Evolutionary conservation across 1,140 invertebrate genomes (phyloP), one percentile per base, ranked within the genome.

Genomic region (Psilanteris sp.): DNA sequence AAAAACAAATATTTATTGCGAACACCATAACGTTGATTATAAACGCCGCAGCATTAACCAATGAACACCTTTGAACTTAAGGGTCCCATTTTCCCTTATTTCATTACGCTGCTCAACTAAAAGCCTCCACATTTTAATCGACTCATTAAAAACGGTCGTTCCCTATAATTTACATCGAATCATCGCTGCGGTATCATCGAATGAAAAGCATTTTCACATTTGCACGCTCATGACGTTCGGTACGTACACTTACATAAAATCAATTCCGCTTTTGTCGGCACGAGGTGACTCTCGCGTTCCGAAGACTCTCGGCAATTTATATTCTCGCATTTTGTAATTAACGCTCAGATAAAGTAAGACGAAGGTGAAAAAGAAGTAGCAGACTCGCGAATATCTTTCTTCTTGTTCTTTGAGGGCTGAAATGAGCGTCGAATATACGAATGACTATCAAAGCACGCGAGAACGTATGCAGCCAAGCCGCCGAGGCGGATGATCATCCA

Each of bases 321-420:
- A 80, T 87, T 83, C 82, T 82, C 83, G 81, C 80, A 78, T 85
- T 86, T 83, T 81, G 83, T 84, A 86, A 87, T 88, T 87, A 87
- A 87, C 81, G 80, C 83, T 68, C 70, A 64, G 71, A 36, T 71
- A 81, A 80, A 80, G 83, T 80, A 81, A 79, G 61, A 64, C 41
- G 62, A 80, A 77, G 55, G 70, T 48, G 71, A 79, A 77, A 72
- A 68, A 79, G 72, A 76, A 73, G 79, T 77, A 77, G 78, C 80
- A 68, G 36, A 43, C 11, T 32, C 44, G 62, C 57, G 64, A 55
- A 64, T 73, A 62, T 61, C 55, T 54, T 37, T 66, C 61, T 50
- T 46, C 62, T 71, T 27, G 39, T 67, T 48, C 43, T 61, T 59
- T 22, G 50, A 54, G 32, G 22, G 37, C 11, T 46, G 31, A 70